phyloP scores from a whole-genome alignment of 2,888 invertebrate genomes.

The Mythimna impura region DNA sequence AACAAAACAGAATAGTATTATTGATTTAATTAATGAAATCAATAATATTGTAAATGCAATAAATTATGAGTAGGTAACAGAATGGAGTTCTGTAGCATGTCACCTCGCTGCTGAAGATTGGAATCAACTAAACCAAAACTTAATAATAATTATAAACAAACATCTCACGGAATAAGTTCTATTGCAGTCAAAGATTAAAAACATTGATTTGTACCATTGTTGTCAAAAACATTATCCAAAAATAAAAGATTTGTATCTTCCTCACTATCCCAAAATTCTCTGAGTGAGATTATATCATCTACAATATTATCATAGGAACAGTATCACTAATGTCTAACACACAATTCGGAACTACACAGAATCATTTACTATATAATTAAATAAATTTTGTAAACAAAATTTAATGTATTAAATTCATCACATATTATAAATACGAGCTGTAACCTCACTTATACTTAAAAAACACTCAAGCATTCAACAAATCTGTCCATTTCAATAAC shows the following conservation, averaged over 20 bases:
- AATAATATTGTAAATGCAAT: slow-evolving; percentile 55
- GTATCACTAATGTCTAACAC: slow-evolving; percentile 21
- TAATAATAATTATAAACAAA: slow-evolving; percentile 1
- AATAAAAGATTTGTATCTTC: slow-evolving; percentile 16
- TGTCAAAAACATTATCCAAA: slow-evolving; percentile 14
- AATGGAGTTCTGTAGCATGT: slow-evolving; percentile 7
- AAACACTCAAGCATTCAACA: slow-evolving; percentile 36
- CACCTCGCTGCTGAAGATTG: neutral
- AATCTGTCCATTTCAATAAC: slow-evolving; percentile 63
- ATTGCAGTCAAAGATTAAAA: slow-evolving; percentile 26
- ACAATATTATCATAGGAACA: slow-evolving; percentile 41
- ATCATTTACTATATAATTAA: neutral
- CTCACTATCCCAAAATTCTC: neutral
- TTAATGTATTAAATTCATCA: slow-evolving; percentile 17
- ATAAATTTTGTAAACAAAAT: slow-evolving; percentile 11
- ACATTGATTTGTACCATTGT: slow-evolving; percentile 15
- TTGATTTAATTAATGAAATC: slow-evolving; percentile 46
- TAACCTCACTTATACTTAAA: slow-evolving; percentile 39
- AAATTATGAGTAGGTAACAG: slow-evolving; percentile 43
- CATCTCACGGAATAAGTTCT: slow-evolving; percentile 15
- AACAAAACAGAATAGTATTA: neutral
- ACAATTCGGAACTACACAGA: slow-evolving; percentile 1
- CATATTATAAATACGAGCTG: slow-evolving; percentile 3
- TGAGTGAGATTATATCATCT: slow-evolving; percentile 20
- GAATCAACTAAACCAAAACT: neutral